Evolutionary conservation across 64 coral and sea anemone species (phyloP), one percentile per base, ranked within the genome.

Genomic region (Trachythela sp.): DNA sequence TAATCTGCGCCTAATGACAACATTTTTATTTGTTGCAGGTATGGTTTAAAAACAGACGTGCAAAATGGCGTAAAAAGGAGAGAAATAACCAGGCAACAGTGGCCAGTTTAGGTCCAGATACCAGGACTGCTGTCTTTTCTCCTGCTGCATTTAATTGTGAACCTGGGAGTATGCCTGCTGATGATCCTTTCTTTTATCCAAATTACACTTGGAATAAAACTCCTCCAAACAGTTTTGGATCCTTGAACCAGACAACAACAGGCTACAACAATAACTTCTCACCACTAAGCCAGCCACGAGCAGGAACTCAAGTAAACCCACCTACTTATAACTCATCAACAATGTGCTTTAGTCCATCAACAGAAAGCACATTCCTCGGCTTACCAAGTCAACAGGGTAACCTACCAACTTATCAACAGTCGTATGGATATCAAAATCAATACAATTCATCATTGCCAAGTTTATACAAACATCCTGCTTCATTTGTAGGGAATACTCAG

Each of bases 41-140:
- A 36, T 99, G 96, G 93, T 99, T 99, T 58, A 99, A 99, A 60
- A 99, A 99, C 48, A 86, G 96, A 52, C 84, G 96, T 67, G 96
- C 96, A 42, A 99, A 99, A 87, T 99, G 96, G 96, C 88, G 96
- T 80, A 99, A 99, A 83, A 99, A 95, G 72, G 96, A 99, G 58
- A 94, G 94, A 68, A 99, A 99, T 41, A 99, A 92, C 26, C 93
- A 91, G 20, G 88, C 93, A 11, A 87, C 88, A 36, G 4, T 64
- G 8, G 26, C 56, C 56, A 64, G 26, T 26, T 27, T 64, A 8
- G 56, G 56, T 64, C 56, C 56, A 8, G 56, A 64, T 8, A 20
- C 56, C 26, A 64, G 26, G 5, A 29, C 75, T 2, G 30, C 26
- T 37, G 37, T 80, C 14, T 35, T 17, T 14, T 37, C 75, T 35